These are phyloP conservation scores for Drosophila pseudotalamancana DNA, from an alignment of 2,888 invertebrate genomes.

Conservation along the genomic window DNA sequence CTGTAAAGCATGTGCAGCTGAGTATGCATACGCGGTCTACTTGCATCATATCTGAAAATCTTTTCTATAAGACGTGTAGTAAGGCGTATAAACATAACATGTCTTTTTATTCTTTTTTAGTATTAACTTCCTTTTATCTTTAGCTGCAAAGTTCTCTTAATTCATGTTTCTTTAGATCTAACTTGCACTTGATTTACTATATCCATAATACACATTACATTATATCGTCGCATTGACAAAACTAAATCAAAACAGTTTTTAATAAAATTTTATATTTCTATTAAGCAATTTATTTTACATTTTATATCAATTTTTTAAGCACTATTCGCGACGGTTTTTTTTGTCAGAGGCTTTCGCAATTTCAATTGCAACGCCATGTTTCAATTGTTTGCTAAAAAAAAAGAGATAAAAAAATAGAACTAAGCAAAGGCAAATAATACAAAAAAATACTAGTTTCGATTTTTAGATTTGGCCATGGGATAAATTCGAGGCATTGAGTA, in stretches of 20 bases:
- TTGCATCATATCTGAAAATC: not conserved
- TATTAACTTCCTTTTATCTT: no score
- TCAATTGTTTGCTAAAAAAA: constrained; percentile 41
- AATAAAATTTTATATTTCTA: constrained; percentile 23
- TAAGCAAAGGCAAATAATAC: constrained; percentile 29
- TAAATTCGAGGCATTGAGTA: constrained; percentile 48
- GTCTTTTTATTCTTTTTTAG: no score
- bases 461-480: constrained; percentile 32
- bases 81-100: no score
- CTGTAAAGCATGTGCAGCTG: not conserved
- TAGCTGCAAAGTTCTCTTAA: no score
- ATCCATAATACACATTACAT: not conserved
- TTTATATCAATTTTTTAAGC: constrained; percentile 29
- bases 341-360: constrained; percentile 21
- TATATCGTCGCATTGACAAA: constrained; percentile 11
- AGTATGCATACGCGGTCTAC: no score
- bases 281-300: constrained; percentile 17
- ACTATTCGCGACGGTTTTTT: constrained; percentile 16
- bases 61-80: no score
- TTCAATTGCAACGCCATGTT: constrained; percentile 32
- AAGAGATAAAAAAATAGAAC: constrained; percentile 14
- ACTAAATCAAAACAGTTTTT: constrained; percentile 21
- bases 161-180: no score
- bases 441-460: constrained; percentile 40
- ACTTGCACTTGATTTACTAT: not conserved